Evolutionary conservation across 2,888 invertebrate genomes (phyloP).

Genomic region (Parnassius apollo): DNA sequence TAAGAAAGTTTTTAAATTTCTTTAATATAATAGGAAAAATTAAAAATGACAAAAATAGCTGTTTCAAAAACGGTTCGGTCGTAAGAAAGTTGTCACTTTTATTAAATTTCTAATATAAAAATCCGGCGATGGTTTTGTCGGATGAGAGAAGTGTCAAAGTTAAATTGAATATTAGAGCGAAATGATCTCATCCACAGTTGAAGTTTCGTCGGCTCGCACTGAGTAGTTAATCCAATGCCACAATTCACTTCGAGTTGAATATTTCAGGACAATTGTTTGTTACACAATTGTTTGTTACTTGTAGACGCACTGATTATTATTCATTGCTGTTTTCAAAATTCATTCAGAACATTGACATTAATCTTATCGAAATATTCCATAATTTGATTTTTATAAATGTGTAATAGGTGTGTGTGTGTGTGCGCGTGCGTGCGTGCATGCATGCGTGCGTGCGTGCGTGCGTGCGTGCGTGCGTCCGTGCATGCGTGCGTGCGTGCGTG

Average conservation of each 20-base stretch:
- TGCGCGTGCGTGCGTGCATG: no score
- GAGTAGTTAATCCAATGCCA: constrained; percentile 78
- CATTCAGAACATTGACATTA: neutral
- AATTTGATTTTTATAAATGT: no score
- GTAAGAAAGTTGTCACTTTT: constrained; percentile 32
- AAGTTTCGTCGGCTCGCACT: constrained; percentile 65
- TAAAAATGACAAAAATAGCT: no score
- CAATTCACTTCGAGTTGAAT: constrained; percentile 70
- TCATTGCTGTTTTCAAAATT: constrained; percentile 48
- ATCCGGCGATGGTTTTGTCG: constrained; percentile 68
- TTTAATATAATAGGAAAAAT: no score
- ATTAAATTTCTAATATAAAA: constrained; percentile 51
- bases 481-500: no score
- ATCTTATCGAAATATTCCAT: neutral
- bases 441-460: no score
- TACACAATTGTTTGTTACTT: constrained; percentile 58
- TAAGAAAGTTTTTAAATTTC: no score
- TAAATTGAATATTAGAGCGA: constrained; percentile 79
- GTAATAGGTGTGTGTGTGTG: no score
- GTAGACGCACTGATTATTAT: constrained; percentile 62
- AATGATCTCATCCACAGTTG: constrained; percentile 65
- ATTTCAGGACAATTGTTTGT: constrained; percentile 65
- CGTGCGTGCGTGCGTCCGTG: no score
- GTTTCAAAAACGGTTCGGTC: no score
- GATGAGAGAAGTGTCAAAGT: constrained; percentile 78